Base-by-base conservation (phyloP, 1,140 invertebrate species). In the Caerostris darwini region DNA sequence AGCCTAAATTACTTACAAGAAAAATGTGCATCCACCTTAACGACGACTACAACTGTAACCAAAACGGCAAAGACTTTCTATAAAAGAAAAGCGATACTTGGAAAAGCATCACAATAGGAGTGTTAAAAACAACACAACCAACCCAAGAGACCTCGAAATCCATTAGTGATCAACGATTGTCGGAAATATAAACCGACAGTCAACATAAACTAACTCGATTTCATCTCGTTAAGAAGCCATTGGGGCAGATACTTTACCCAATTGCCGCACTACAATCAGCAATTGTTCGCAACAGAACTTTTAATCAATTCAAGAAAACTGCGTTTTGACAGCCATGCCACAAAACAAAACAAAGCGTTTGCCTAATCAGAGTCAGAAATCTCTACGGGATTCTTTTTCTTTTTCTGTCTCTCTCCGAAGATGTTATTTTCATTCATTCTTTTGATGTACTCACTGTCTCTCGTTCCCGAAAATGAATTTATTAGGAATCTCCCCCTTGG, bases 341-440 rank as follows among this genome's bases (percentile, higher is more conserved):
- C 34, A 56, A 85, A 57, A 34, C 83, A 85, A 85, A n/a, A 85
- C 58, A 19, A 85, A 85, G 7, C 56, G 83, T 85, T 19, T 85
- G 83, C n/a, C 7, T 59, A 85, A 85, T 85, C 83, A 85, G 50
- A 57, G 17, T 7, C 56, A 7, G 14, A 12, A 85, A 19, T 85
- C 71, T 77, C 14, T 67, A 1, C 34, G 8, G 71, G 3, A 50
- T 53, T 12, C 53, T 77, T 0, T 34, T 34, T n/a, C n/a, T 34
- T 34, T 34, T 34, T 34, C 34, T 34, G 34, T 34, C 34, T 34
- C 34, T 77, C 10, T 1, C 10, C 3, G 19, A 50, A 34, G 10
- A 64, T 64, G 34, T 34, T 34, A 34, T 34, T 34, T 34, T 34
- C 34, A 34, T 34, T 34, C 34, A 5, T 53, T 77, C 71, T 77